A percentile compares a stretch with the other conserved stretches of the same genome.
phyloP scores from a whole-genome alignment of 92 coral and sea anemone genomes.

The Diadumene lineata region DNA sequence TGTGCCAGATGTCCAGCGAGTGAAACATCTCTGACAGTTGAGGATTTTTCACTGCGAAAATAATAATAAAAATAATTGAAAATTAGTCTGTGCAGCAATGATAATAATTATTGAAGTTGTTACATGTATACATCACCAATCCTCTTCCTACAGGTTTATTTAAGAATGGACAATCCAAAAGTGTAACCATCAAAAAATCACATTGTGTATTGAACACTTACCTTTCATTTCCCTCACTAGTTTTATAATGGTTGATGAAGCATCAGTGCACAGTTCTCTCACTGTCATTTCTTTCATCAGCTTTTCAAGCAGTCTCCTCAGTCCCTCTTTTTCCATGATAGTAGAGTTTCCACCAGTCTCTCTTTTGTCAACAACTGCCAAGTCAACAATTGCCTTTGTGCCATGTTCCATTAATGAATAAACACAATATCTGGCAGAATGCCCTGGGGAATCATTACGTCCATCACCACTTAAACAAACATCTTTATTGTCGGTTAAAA shows the following conservation, averaged over 20 bases:
- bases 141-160: too few species aligned
- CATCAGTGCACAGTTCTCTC: constrained; percentile 36
- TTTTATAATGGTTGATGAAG: constrained; percentile 37
- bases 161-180: too few species aligned
- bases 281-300: constrained; percentile 10
- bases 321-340: constrained; percentile 33
- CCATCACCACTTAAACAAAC: constrained; percentile 4
- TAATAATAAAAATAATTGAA: neutral
- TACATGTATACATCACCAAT: too few species aligned
- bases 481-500: neutral
- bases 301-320: constrained; percentile 26
- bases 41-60: constrained; percentile 43
- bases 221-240: constrained; percentile 41
- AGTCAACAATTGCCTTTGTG: constrained; percentile 30
- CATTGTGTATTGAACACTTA: neutral
- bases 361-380: constrained; percentile 30
- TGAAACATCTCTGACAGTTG: constrained; percentile 44
- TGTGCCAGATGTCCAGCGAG: constrained; percentile 62
- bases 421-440: constrained; percentile 23
- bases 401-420: constrained; percentile 31
- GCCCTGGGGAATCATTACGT: neutral
- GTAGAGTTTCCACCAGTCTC: constrained; percentile 44
- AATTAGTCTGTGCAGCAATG: too few species aligned
- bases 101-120: too few species aligned
- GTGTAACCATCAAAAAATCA: too few species aligned